Base-by-base conservation (phyloP, 2,888 invertebrate species). In the Aromia moschata region DNA sequence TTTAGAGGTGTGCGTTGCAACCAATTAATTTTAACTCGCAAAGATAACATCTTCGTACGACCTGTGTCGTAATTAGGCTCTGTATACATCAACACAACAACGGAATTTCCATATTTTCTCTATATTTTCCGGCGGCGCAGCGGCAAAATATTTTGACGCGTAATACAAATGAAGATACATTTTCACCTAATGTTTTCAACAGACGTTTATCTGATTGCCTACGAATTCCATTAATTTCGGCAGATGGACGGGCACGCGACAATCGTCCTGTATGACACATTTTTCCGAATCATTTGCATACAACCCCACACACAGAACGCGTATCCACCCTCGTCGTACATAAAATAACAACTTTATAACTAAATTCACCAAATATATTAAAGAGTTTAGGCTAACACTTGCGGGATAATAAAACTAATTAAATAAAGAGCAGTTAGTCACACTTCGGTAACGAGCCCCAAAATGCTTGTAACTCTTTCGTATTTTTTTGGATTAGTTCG, bases 171-270 rank as follows among this genome's bases (percentile, higher is more conserved):
- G 65, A 68, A 70, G 66, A 68, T 60, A 62, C 68, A 65, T 64
- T 53, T 47, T 58, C 56, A 56, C 64, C 64, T 69, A 68, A 68
- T 67, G 60, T 64, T 69, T 69, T 69, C 69, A 69, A 69, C 69
- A 60, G 63, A 33, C 33, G n/a, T 38, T 68, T 69, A 69, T 68
- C 69, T 64, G 69, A 69, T 69, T 62, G 62, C 56, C 59, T 58
- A 58, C 47, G 38, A 59, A 59, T 55, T 56, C 56, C 59, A 59
- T 56, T 56, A 59, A 47, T 45, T 43, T 44, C 15, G 12, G 40
- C 31, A 57, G 56, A 56, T 56, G 47, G 51, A 57, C 52, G 52
- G 40, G 51, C 56, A 55, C 53, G 52, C 51, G 51, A 49, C 25
- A 52, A 30, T 30, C 52, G 10, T 5, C 25, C 9, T 25, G 16